Percentiles rank a stretch among this genome's conserved stretches.
These are phyloP conservation scores for Petrophora chlorosata DNA, from an alignment of 2,888 invertebrate species.

Conservation along the genomic window DNA sequence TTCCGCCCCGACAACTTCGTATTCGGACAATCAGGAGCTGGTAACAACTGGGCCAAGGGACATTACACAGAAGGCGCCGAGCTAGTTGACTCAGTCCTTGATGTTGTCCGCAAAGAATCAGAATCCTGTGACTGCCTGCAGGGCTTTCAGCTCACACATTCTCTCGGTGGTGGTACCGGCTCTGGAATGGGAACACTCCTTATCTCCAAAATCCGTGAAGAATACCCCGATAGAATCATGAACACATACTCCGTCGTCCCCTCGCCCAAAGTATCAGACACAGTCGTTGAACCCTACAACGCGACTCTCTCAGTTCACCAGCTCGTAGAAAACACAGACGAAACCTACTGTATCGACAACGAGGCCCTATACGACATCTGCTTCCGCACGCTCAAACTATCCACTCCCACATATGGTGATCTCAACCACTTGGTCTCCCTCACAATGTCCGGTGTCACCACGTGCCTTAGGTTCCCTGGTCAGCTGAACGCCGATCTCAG, in stretches of 20 bases:
- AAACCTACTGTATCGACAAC: slow-evolving; percentile 92
- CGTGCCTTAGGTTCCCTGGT: slow-evolving; percentile 94
- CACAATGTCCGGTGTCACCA: slow-evolving; percentile 94
- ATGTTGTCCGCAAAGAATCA: slow-evolving; percentile 93
- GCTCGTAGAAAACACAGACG: slow-evolving; percentile 95
- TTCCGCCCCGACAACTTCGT: slow-evolving; percentile 91
- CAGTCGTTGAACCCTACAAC: slow-evolving; percentile 89
- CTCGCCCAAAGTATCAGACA: slow-evolving; percentile 91
- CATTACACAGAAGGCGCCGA: slow-evolving; percentile 88
- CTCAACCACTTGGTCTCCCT: slow-evolving; percentile 94
- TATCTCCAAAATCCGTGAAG: slow-evolving; percentile 95
- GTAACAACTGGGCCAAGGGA: slow-evolving; percentile 86
- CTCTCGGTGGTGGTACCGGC: slow-evolving; percentile 83
- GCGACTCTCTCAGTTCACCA: slow-evolving; percentile 94
- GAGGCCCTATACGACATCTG: slow-evolving; percentile 89
- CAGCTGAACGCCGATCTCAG: slow-evolving; percentile 97
- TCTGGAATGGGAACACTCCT: slow-evolving; percentile 87
- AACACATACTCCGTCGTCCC: slow-evolving; percentile 93
- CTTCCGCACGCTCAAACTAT: slow-evolving; percentile 93
- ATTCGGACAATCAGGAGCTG: slow-evolving; percentile 85
- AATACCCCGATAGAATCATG: slow-evolving; percentile 95
- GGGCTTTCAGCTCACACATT: slow-evolving; percentile 94
- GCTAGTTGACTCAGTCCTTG: slow-evolving; percentile 89
- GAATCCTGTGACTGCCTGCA: slow-evolving; percentile 96
- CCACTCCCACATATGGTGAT: slow-evolving; percentile 95